These are phyloP conservation scores for Conchocele bisecta DNA, from an alignment of 2,888 invertebrate genomes.

Conservation along the genomic window DNA sequence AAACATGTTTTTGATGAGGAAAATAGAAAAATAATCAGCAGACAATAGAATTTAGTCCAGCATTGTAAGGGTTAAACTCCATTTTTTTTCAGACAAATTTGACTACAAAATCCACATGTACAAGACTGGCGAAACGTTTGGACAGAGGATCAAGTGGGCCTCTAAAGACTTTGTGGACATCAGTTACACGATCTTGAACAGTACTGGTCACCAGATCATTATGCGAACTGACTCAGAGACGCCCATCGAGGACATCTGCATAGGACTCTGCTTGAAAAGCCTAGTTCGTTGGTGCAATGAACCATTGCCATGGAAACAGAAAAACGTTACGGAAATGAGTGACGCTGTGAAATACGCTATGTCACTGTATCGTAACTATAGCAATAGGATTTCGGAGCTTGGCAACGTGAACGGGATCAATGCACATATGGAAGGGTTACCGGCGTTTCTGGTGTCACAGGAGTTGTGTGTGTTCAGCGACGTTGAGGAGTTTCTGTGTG, in stretches of 20 bases:
- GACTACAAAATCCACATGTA: slow-evolving; percentile 68
- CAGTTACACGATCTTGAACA: slow-evolving; percentile 63
- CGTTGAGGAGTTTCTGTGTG: slow-evolving; percentile 54
- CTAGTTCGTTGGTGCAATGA: slow-evolving; percentile 64
- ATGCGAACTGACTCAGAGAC: slow-evolving; percentile 56
- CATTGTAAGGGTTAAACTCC: not conserved
- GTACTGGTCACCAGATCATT: slow-evolving; percentile 64
- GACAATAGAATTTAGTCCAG: too few relatives aligned
- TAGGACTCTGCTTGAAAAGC: slow-evolving; percentile 60
- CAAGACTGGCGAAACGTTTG: slow-evolving; percentile 62
- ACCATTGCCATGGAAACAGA: slow-evolving; percentile 63
- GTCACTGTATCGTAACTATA: slow-evolving; percentile 29
- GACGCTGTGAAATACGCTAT: slow-evolving; percentile 49
- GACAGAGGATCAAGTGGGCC: slow-evolving; percentile 66
- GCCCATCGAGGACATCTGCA: slow-evolving; percentile 60
- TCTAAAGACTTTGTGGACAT: slow-evolving; percentile 65
- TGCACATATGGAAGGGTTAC: slow-evolving; percentile 42
- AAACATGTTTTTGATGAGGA: too few relatives aligned
- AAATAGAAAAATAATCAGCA: too few relatives aligned
- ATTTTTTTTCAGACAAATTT: slow-evolving; percentile 64
- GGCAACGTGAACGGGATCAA: slow-evolving; percentile 31
- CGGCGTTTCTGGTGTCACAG: slow-evolving; percentile 59
- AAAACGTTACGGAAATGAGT: slow-evolving; percentile 33
- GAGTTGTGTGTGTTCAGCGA: slow-evolving; percentile 60
- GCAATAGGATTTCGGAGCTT: slow-evolving; percentile 35